Evolutionary conservation across 2,888 invertebrate genomes (phyloP).

Genomic region (Theodoxus fluviatilis): DNA sequence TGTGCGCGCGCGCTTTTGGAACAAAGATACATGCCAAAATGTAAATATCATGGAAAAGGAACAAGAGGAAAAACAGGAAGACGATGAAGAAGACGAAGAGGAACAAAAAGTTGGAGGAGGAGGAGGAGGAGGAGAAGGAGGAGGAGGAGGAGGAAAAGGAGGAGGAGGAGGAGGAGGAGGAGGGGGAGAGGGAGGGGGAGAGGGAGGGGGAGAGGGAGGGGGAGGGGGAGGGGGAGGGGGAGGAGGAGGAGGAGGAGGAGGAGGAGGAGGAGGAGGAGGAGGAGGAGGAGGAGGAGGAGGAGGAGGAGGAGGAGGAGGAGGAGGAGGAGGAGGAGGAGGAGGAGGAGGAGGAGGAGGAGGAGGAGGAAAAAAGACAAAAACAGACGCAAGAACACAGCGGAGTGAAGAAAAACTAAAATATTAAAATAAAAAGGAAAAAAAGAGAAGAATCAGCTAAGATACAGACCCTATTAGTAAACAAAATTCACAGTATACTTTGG

Average conservation of each 20-base stretch:
- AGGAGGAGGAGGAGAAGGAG: background rate
- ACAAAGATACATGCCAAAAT: too few species aligned
- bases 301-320: background rate
- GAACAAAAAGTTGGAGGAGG: background rate
- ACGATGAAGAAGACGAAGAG: background rate
- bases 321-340: constrained; percentile 15
- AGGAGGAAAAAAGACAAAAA: background rate
- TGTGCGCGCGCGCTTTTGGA: too few species aligned
- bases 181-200: background rate
- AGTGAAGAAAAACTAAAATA: too few species aligned
- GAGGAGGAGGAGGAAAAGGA: background rate
- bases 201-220: background rate
- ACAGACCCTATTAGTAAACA: too few species aligned
- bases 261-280: background rate
- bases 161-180: background rate
- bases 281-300: background rate
- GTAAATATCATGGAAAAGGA: too few species aligned
- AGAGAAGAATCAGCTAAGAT: too few species aligned
- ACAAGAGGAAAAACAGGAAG: too few species aligned
- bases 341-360: background rate
- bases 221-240: background rate
- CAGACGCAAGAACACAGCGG: too few species aligned
- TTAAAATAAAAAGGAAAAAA: too few species aligned
- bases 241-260: background rate
- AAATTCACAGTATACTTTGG: too few species aligned